Evolutionary conservation across 2,888 invertebrate species (phyloP).

Genomic region (Chelonus formosanus): DNA sequence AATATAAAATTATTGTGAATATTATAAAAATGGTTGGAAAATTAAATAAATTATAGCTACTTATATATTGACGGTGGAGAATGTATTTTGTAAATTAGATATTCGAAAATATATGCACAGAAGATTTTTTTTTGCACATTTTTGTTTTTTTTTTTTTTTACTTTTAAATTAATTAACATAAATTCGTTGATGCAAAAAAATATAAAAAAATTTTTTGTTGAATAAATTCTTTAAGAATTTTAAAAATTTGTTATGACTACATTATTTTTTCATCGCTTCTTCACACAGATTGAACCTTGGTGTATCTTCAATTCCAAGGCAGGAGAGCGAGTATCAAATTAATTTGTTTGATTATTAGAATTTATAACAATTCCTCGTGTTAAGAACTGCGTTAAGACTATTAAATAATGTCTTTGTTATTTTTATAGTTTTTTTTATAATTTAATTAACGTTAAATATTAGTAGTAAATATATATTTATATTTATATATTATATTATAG

Average conservation of each 20-base stretch:
- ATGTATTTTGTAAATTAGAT: background rate
- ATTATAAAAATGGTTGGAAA: too few relatives aligned
- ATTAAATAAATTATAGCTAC: too few relatives aligned
- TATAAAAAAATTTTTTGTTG: constrained; percentile 4
- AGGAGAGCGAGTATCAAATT: constrained; percentile 27
- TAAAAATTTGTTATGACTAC: background rate
- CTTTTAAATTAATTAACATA: constrained; percentile 4
- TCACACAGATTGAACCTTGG: constrained; percentile 25
- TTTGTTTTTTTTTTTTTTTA: background rate
- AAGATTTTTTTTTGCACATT: background rate
- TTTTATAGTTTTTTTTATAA: too few relatives aligned
- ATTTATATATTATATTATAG: background rate
- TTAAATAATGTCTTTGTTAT: too few relatives aligned
- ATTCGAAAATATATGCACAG: background rate
- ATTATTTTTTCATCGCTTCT: constrained; percentile 20
- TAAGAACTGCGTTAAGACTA: too few relatives aligned
- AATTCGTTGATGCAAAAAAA: constrained; percentile 1
- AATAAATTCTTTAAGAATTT: background rate
- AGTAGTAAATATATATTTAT: too few relatives aligned
- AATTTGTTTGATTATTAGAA: constrained; percentile 10
- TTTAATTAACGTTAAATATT: too few relatives aligned
- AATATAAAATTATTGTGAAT: too few relatives aligned
- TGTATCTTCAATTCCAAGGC: constrained; percentile 30
- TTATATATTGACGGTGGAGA: too few relatives aligned
- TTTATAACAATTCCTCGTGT: too few relatives aligned